phyloP scores from a whole-genome alignment of 2,113 vertebrate species.

The Phyllostomus hastatus region DNA sequence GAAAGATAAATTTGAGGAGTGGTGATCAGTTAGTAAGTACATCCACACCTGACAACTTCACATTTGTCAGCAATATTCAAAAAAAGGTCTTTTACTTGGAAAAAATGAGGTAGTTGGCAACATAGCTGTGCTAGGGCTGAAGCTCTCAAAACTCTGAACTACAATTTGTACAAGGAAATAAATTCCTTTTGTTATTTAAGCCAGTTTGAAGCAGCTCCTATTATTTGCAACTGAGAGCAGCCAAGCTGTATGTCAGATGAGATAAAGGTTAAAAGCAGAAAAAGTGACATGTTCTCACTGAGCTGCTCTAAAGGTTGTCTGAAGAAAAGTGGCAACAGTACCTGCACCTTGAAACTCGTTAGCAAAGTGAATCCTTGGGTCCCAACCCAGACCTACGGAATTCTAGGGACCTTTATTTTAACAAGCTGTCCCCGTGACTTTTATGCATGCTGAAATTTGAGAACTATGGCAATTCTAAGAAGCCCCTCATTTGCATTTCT shows the following conservation, averaged over 20 bases:
- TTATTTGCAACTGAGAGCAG: conserved; percentile 28
- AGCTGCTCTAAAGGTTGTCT: background rate
- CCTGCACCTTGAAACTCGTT: background rate
- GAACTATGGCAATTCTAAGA: background rate
- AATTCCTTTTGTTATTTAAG: conserved; percentile 32
- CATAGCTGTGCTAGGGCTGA: background rate
- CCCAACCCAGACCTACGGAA: background rate
- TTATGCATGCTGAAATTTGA: background rate
- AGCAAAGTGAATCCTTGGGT: background rate
- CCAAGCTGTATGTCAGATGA: background rate
- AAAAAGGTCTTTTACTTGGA: conserved; percentile 29
- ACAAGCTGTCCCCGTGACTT: background rate
- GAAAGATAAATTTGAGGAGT: background rate
- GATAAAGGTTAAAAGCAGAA: background rate
- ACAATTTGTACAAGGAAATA: background rate
- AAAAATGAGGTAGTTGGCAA: background rate
- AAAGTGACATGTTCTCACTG: background rate
- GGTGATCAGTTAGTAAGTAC: background rate
- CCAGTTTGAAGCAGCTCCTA: conserved; percentile 19
- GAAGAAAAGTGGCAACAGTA: background rate
- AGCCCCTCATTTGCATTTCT: background rate
- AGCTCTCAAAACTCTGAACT: conserved; percentile 1
- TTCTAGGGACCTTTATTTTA: background rate
- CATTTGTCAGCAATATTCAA: background rate
- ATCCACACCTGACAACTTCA: background rate